Conservation (phyloP, 2,113 vertebrate genomes). For the Vulpes lagopus region DNA sequence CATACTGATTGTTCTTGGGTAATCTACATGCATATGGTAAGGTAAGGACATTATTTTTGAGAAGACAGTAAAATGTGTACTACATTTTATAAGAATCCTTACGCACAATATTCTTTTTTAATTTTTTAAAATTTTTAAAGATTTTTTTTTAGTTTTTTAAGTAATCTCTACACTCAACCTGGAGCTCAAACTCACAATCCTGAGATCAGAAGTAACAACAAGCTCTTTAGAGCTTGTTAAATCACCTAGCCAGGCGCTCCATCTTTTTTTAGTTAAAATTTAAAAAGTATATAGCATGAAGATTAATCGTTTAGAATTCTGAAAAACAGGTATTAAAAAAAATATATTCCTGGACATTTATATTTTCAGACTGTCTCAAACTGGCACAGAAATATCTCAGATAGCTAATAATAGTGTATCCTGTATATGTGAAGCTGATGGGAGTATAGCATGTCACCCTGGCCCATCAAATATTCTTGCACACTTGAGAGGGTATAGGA, state of each 20-base stretch:
- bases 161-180: neutral
- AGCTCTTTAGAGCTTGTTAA: too few species aligned
- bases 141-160: neutral
- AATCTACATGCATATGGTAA: neutral
- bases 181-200: neutral
- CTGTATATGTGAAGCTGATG: neutral
- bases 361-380: neutral
- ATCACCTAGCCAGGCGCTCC: neutral
- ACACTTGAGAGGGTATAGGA: neutral
- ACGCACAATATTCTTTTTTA: neutral
- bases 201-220: neutral
- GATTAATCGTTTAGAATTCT: neutral
- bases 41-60: neutral
- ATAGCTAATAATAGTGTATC: neutral
- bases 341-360: neutral
- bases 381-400: neutral
- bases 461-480: neutral
- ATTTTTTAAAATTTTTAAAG: neutral
- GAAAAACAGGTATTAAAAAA: neutral
- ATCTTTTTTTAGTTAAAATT: neutral
- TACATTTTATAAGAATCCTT: neutral
- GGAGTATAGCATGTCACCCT: neutral
- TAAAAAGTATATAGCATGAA: neutral
- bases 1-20: neutral
- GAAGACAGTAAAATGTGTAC: neutral